Conservation (phyloP, 2,113 vertebrate genomes). For the Serinus canaria region DNA sequence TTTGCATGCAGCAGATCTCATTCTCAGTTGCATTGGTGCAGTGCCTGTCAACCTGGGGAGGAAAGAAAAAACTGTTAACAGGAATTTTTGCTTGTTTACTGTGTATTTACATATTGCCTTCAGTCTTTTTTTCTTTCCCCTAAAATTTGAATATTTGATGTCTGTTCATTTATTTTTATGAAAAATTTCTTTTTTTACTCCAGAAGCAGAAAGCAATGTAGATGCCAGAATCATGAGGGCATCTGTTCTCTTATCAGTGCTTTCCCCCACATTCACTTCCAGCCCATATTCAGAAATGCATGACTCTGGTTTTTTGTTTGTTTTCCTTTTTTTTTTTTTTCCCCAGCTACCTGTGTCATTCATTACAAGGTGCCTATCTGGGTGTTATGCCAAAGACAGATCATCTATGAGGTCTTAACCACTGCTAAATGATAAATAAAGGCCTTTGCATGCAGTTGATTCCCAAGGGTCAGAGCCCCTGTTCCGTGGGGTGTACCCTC, state of each 20-base stretch:
- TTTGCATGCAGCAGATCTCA: not conserved
- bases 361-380: not conserved
- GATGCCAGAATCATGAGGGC: slow-evolving; percentile 46
- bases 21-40: slow-evolving; percentile 31
- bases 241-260: slow-evolving; percentile 68
- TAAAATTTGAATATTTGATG: slow-evolving; percentile 71
- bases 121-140: not conserved
- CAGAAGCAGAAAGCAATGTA: slow-evolving; percentile 62
- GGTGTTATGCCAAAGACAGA: not conserved
- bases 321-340: not conserved
- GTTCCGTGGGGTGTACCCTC: not conserved
- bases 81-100: slow-evolving; percentile 57
- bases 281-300: not conserved
- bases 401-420: not conserved
- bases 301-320: not conserved
- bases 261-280: not conserved
- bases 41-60: slow-evolving; percentile 7
- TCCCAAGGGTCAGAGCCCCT: not conserved
- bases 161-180: slow-evolving; percentile 74
- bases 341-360: not conserved
- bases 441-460: not conserved
- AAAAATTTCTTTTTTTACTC: slow-evolving; percentile 57
- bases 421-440: not conserved
- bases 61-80: slow-evolving; percentile 34
- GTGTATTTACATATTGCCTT: slow-evolving; percentile 65